Percentiles rank a stretch among this genome's conserved stretches.
Evolutionary conservation across 2,797 vertebrate species (phyloP).

Genomic region (Platalea minor): DNA sequence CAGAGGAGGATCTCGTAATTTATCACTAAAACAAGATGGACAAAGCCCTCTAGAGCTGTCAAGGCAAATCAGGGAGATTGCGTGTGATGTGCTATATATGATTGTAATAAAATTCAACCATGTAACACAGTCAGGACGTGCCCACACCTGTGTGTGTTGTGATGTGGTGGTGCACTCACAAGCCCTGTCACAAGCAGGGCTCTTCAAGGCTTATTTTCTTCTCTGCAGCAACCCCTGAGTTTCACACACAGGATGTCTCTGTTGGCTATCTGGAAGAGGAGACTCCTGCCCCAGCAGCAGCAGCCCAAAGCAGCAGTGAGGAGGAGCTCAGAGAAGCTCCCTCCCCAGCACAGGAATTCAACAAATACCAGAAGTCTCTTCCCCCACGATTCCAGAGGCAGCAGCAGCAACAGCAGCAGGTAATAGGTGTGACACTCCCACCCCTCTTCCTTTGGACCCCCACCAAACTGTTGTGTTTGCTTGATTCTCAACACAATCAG

Average conservation of each 20-base stretch:
- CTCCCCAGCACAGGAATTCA: slow-evolving; percentile 86
- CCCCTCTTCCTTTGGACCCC: not conserved
- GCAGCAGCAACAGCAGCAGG: slow-evolving; percentile 71
- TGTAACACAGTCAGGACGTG: rapidly evolving
- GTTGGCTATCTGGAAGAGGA: slow-evolving; percentile 73
- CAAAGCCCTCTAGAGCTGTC: not conserved
- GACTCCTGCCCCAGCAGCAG: slow-evolving; percentile 63
- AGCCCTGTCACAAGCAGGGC: not conserved
- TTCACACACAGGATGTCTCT: slow-evolving; percentile 74
- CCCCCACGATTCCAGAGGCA: slow-evolving; percentile 94
- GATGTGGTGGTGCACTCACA: not conserved
- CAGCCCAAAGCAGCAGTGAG: slow-evolving; percentile 75
- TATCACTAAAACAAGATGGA: not conserved
- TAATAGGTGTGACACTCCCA: not conserved
- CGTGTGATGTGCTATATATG: not conserved
- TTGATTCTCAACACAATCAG: not conserved
- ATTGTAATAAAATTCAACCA: not conserved
- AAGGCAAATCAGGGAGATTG: not conserved
- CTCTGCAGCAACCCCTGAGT: slow-evolving; percentile 70
- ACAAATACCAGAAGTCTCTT: slow-evolving; percentile 87
- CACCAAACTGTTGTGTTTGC: not conserved
- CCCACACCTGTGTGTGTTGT: rapidly evolving
- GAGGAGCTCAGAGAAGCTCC: slow-evolving; percentile 84
- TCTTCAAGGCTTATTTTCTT: not conserved
- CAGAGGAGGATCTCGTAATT: not conserved